These are phyloP conservation scores for Drosophila oshimai DNA, from an alignment of 1,140 invertebrate species.

Conservation along the genomic window DNA sequence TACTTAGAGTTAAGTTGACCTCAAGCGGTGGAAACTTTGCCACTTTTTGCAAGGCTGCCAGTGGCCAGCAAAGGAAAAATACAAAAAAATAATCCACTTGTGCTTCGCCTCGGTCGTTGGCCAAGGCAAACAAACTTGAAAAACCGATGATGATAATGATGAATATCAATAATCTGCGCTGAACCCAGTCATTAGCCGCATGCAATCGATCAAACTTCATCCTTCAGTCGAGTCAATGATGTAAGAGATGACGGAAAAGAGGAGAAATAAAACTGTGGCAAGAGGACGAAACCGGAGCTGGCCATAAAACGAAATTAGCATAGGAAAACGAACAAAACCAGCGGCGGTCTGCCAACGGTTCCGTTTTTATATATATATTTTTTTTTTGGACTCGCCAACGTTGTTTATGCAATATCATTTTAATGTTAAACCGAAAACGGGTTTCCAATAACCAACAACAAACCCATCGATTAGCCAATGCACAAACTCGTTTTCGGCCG, in stretches of 20 bases:
- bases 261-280: constrained; percentile 54
- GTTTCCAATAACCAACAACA: constrained; percentile 41
- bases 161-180: constrained; percentile 8
- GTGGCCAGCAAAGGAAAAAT: constrained; percentile 18
- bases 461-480: constrained; percentile 57
- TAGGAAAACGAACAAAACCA: constrained; percentile 41
- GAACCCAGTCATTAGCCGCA: constrained; percentile 55
- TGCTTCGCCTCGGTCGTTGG: constrained; percentile 43
- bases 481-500: constrained; percentile 64
- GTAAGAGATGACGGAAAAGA: constrained; percentile 17
- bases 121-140: constrained; percentile 69
- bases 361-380: constrained; percentile 50
- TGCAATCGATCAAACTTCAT: constrained; percentile 34
- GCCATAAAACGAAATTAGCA: constrained; percentile 61
- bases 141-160: constrained; percentile 18
- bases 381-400: constrained; percentile 37
- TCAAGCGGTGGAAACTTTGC: constrained; percentile 50
- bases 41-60: constrained; percentile 57
- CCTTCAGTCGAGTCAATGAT: constrained; percentile 24
- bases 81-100: neutral
- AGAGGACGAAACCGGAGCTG: constrained; percentile 58
- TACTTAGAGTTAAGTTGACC: constrained; percentile 47
- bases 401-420: constrained; percentile 73
- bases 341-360: constrained; percentile 38
- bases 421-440: constrained; percentile 67